Evolutionary conservation across 1,140 invertebrate genomes (phyloP).

Genomic region (Amphibalanus amphitrite): DNA sequence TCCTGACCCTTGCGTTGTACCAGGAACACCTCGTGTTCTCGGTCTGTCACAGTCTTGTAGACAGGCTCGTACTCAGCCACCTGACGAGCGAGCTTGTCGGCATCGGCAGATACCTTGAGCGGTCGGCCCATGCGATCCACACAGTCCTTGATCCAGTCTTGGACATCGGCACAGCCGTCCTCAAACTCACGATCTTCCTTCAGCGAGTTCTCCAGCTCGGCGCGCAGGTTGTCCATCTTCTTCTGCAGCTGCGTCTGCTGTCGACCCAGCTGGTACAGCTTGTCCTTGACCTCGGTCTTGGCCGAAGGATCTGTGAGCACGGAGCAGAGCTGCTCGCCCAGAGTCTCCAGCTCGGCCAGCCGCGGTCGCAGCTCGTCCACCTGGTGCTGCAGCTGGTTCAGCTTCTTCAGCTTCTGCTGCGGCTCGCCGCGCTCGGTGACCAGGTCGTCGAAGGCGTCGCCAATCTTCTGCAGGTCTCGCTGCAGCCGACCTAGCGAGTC

Average conservation of each 20-base stretch:
- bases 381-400: conserved; percentile 62
- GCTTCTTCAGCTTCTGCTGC: conserved; percentile 66
- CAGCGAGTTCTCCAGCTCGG: conserved; percentile 69
- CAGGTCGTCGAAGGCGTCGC: conserved; percentile 66
- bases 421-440: conserved; percentile 50
- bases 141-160: conserved; percentile 71
- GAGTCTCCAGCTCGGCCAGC: conserved; percentile 67
- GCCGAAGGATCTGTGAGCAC: conserved; percentile 80
- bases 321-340: conserved; percentile 65
- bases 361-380: conserved; percentile 68
- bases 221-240: conserved; percentile 73
- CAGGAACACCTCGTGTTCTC: conserved; percentile 88
- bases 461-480: conserved; percentile 63
- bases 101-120: conserved; percentile 66
- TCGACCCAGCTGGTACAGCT: conserved; percentile 60
- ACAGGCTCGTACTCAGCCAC: conserved; percentile 61
- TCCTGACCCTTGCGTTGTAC: conserved; percentile 77
- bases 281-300: conserved; percentile 72
- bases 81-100: conserved; percentile 64
- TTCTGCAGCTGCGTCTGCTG: conserved; percentile 68
- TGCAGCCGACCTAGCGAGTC: conserved; percentile 60
- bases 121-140: conserved; percentile 51
- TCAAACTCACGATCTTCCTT: conserved; percentile 58
- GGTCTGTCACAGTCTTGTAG: conserved; percentile 67
- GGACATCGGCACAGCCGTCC: conserved; percentile 60